Evolutionary conservation across 2,888 invertebrate species (phyloP), one percentile per base, ranked within the genome.

Genomic region (Platycheirus albimanus): DNA sequence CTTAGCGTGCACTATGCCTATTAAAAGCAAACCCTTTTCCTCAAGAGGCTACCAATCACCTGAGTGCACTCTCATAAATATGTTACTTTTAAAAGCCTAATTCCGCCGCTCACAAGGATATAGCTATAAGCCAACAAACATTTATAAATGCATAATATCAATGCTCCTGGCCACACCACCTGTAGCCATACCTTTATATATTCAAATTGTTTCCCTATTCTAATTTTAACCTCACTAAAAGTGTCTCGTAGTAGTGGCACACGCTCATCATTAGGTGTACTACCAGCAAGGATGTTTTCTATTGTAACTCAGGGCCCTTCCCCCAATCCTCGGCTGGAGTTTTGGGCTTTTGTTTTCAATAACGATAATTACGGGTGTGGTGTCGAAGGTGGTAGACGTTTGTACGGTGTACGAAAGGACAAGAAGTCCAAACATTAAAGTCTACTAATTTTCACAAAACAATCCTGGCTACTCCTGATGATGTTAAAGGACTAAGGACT

Each of bases 321-420:
- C n/a, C n/a, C n/a, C n/a, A n/a, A n/a, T n/a, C n/a, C n/a, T n/a
- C n/a, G n/a, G n/a, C n/a, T n/a, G n/a, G n/a, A n/a, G n/a, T n/a
- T n/a, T n/a, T n/a, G n/a, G n/a, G 67, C 30, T 69, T 63, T 80
- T 64, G 56, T 51, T 71, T 81, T 56, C 66, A 71, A 71, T 81
- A 77, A 81, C 66, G 38, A 71, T 77, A 77, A 71, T 71, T 66
- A 77, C 52, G 15, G 71, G 76, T 41, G 81, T 64, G 80, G 64
- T 38, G 64, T 49, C n/a, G 33, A 51, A 51, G 43, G 30, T 49
- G 20, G n/a, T n/a, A n/a, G 11, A 41, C n/a, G 13, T 43, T 24
- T 6, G 24, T 24, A 24, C 3, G 24, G 3, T 24, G 24, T 24
- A 4, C 24, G 24, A 8, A 33, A 33, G 8, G 8, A 33, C 30